Conservation (phyloP, 2,113 vertebrate species). For the Donacobius atricapilla region DNA sequence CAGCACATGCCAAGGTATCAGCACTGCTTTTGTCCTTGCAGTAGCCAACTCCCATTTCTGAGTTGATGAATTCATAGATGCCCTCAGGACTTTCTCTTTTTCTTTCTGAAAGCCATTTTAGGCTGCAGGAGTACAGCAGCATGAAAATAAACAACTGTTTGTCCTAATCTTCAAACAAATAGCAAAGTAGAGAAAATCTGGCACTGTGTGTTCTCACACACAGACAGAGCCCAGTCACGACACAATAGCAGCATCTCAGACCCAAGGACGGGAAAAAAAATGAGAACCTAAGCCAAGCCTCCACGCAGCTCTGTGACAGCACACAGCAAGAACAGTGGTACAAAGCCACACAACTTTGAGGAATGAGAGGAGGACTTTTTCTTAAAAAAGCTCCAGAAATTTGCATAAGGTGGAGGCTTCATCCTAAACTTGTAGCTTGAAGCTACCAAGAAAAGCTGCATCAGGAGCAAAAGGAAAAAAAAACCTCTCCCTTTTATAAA, state of each 20-base stretch:
- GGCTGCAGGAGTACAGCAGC: neutral
- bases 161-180: neutral
- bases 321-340: neutral
- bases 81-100: neutral
- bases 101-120: constrained; percentile 10
- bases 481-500: neutral
- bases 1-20: neutral
- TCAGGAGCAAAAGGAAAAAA: neutral
- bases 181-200: neutral
- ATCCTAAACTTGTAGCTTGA: neutral
- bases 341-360: neutral
- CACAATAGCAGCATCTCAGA: neutral
- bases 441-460: neutral
- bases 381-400: neutral
- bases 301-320: neutral
- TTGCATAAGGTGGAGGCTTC: neutral
- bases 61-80: neutral
- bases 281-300: neutral
- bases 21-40: neutral
- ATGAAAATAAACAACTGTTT: neutral
- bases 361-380: neutral
- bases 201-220: neutral
- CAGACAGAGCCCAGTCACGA: neutral
- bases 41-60: neutral
- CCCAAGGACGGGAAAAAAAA: neutral